Evolutionary conservation across 2,888 invertebrate genomes (phyloP), one percentile per base, ranked within the genome.

Genomic region (Monoplex corrugatus): DNA sequence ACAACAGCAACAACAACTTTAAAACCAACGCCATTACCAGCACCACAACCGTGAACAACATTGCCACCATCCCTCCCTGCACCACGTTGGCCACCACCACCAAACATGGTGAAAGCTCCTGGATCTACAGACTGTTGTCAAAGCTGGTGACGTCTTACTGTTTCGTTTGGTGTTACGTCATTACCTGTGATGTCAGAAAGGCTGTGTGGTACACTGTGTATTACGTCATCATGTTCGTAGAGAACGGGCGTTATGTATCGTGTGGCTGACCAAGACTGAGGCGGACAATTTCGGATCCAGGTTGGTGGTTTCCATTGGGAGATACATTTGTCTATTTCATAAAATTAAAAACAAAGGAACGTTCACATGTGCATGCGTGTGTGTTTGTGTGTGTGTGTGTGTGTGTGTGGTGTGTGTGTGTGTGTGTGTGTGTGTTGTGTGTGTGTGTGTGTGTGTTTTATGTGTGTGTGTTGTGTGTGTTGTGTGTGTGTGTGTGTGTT

Each of bases 211-310:
- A 98, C 97, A 97, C 97, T 40, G 98, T 98, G 92, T 98, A 98
- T 96, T 98, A 98, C 96, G 97, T 97, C 87, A 98, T 98, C 92
- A 98, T 98, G 98, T 97, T 98, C 95, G 96, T 98, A 92, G 98
- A 98, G 96, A 98, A 98, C 96, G 97, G 97, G 96, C 98, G 91
- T 96, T 98, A 90, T 97, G 98, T 92, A 97, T 97, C 28, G 97
- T 98, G 28, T 98, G 98, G 98, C 38, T 91, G 78, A 43, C 90
- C n/a, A 87, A 90, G 85, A 86, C 87, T 43, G 68, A 86, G 83
- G 88, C 28, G 72, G 45, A 38, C 72, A 82, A 35, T 68, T 90
- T 85, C 40, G 89, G 43, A 89, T 89, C n/a, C 89, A 92, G 89
- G 82, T 89, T 38, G 84, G 91, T 68, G 68, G 23, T 16, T 23